phyloP scores from a whole-genome alignment of 2,888 invertebrate species.

The Eupithecia dodoneata region DNA sequence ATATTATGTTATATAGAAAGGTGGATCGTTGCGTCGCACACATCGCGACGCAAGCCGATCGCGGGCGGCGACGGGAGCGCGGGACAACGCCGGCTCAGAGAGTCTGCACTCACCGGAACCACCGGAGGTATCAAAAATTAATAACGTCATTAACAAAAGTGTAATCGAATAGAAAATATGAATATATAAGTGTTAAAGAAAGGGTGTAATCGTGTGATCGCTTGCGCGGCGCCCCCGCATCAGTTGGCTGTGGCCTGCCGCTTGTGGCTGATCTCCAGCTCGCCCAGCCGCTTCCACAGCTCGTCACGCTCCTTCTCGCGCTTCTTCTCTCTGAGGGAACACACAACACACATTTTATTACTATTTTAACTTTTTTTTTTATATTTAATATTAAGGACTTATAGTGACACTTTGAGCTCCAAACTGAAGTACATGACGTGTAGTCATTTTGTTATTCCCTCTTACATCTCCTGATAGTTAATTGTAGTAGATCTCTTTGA shows the following conservation, averaged over 20 bases:
- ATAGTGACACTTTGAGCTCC: no score
- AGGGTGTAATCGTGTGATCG: constrained; percentile 69
- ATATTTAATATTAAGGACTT: no score
- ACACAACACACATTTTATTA: constrained; percentile 18
- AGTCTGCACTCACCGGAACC: constrained; percentile 62
- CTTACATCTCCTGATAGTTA: neutral
- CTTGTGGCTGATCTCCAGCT: constrained; percentile 91
- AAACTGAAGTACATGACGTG: no score
- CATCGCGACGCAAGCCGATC: constrained; percentile 53
- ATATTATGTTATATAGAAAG: constrained; percentile 58
- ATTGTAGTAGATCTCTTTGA: neutral
- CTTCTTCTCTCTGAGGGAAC: constrained; percentile 91
- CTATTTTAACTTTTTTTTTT: no score
- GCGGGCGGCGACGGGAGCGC: constrained; percentile 42
- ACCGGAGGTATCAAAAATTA: constrained; percentile 76
- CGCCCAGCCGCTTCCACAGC: constrained; percentile 97
- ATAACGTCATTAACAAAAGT: constrained; percentile 81
- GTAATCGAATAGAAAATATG: constrained; percentile 82
- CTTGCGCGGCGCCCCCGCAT: constrained; percentile 72
- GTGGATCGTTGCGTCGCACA: constrained; percentile 55
- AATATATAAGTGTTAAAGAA: constrained; percentile 80
- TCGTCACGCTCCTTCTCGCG: constrained; percentile 98
- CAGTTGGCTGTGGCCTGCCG: constrained; percentile 80
- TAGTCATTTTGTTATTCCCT: neutral
- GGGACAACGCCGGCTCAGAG: constrained; percentile 51